phyloP scores from a whole-genome alignment of 2,888 invertebrate species.

The Drosophila imparisetae region DNA sequence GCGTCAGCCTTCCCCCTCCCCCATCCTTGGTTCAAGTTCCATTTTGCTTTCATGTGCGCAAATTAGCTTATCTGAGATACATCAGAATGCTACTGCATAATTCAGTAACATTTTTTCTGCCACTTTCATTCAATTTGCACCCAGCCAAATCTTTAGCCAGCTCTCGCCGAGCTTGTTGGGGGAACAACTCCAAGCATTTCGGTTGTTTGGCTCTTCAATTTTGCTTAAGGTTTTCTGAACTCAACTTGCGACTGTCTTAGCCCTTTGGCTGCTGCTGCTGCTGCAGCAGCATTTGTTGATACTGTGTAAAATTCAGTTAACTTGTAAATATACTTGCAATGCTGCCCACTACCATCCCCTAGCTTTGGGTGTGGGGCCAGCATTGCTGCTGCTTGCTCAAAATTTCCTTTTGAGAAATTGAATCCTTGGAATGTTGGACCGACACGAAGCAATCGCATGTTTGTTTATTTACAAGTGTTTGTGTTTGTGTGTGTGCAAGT shows the following conservation, averaged over 20 bases:
- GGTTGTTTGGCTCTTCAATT: slow-evolving; percentile 13
- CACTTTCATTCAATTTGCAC: slow-evolving; percentile 82
- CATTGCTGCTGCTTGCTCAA: slow-evolving; percentile 43
- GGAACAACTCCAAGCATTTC: slow-evolving; percentile 8
- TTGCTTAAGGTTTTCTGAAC: slow-evolving; percentile 14
- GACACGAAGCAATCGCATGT: slow-evolving; percentile 59
- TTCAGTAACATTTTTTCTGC: slow-evolving; percentile 79
- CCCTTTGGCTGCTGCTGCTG: slow-evolving; percentile 30
- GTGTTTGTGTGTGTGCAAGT: slow-evolving; percentile 13
- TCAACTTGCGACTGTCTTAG: slow-evolving; percentile 6
- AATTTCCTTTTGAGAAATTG: slow-evolving; percentile 81
- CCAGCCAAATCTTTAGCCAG: slow-evolving; percentile 60
- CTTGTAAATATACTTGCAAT: slow-evolving; percentile 67
- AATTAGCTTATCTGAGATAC: slow-evolving; percentile 80
- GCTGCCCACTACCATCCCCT: slow-evolving; percentile 26
- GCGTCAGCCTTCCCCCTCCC: neutral
- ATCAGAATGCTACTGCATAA: slow-evolving; percentile 78
- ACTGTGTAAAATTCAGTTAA: slow-evolving; percentile 61
- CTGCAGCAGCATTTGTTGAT: slow-evolving; percentile 13
- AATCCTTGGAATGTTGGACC: slow-evolving; percentile 69
- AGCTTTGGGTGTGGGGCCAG: too few relatives aligned
- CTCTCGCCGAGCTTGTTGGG: slow-evolving; percentile 37
- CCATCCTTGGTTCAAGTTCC: slow-evolving; percentile 20
- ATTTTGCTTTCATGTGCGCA: slow-evolving; percentile 66
- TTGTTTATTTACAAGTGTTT: slow-evolving; percentile 50